Percentiles rank a stretch among this genome's conserved stretches.
Evolutionary conservation across 37 sponge, comb jelly and placozoan genomes (phyloP).

Genomic region (Eunapius fragilis): DNA sequence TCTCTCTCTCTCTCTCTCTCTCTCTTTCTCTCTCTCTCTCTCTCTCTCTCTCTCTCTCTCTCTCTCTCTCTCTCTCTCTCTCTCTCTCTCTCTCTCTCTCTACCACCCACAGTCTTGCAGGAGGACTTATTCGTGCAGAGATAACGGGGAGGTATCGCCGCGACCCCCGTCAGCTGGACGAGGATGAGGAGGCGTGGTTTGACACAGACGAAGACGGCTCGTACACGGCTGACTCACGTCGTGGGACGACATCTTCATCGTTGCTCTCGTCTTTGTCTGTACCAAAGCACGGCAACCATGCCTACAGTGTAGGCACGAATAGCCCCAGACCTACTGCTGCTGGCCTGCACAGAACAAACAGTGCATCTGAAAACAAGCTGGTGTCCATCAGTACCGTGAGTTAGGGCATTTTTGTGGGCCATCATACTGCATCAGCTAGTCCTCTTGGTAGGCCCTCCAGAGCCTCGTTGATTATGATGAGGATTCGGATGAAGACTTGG

Average conservation of each 20-base stretch:
- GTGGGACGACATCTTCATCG: neutral
- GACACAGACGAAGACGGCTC: slow-evolving; percentile 82
- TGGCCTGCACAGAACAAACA: slow-evolving; percentile 9
- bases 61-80: neutral
- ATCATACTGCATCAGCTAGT: neutral
- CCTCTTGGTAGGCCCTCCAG: slow-evolving; percentile 32
- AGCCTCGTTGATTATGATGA: slow-evolving; percentile 86
- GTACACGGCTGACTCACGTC: neutral
- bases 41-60: neutral
- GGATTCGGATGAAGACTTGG: slow-evolving; percentile 64
- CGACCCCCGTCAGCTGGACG: slow-evolving; percentile 85
- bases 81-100: neutral
- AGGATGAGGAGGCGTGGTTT: slow-evolving; percentile 95
- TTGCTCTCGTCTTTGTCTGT: no score
- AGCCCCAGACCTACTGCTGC: slow-evolving; percentile 40
- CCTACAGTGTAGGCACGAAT: neutral
- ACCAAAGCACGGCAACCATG: slow-evolving; percentile 1
- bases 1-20: neutral
- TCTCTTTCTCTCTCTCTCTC: neutral
- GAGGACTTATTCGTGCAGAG: slow-evolving; percentile 4
- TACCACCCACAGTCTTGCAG: neutral
- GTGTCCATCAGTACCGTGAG: slow-evolving; percentile 35
- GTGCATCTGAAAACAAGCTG: neutral
- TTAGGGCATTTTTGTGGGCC: neutral
- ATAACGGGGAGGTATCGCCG: slow-evolving; percentile 52